Base-by-base conservation (phyloP, 2,113 vertebrate genomes). In the Dolichallabes microphthalmus region DNA sequence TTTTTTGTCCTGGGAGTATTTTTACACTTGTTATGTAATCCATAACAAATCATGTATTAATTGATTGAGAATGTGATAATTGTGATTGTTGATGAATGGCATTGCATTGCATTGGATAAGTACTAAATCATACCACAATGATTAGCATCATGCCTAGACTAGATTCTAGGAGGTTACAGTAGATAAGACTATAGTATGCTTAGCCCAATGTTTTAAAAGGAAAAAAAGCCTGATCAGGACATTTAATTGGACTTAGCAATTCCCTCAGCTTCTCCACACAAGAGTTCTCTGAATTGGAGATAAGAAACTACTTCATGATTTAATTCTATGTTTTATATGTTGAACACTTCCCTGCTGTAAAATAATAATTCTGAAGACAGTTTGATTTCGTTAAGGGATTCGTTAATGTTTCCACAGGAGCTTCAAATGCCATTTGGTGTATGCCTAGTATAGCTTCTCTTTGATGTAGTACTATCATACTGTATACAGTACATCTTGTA, bases 181-280 rank as follows among this genome's bases (percentile, higher is more conserved):
- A n/a, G n/a, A 82, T 61, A 73, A 45, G 50, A 63, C 8, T 45
- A 45, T 5, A 8, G 45, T 20, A 32, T 74, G 27, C 39, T 71
- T 86, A 74, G 73, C 76, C 58, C 15, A 74, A 39, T 45, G 58
- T n/a, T 45, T 45, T 57, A 12, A 39, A 61, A 9, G 32, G 84
- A 55, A 50, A 45, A 57, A 66, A 80, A 15, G 45, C 7, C 45
- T 45, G 45, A 45, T 45, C 45, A 45, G 45, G 45, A 45, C 45
- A 9, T 45, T 8, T 45, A 45, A 45, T 45, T 45, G 7, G 7
- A 45, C 45, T 8, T 8, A 45, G 4, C 7, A 45, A 45, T 45
- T 6, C 6, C 45, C 45, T 45, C 6, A 45, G 39, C 39, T 64
- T 64, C 79, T 57, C 13, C 15, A 14, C 13, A 57, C 55, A 57